Evolutionary conservation across 2,888 invertebrate genomes (phyloP), one percentile per base, ranked within the genome.

Genomic region (Embidobia sp.): DNA sequence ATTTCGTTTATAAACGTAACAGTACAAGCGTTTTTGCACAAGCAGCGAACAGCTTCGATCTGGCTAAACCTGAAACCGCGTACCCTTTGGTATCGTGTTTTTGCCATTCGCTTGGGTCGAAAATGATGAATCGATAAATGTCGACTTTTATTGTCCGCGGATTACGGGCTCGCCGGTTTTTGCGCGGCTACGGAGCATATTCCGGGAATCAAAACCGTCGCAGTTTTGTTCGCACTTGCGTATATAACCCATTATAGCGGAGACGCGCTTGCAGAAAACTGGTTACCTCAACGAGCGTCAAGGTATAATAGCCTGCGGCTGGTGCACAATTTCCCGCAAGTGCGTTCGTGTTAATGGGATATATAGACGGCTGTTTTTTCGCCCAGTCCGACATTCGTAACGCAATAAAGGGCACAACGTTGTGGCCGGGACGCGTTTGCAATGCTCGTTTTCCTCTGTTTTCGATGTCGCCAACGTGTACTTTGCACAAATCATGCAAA

Each of bases 241-340:
- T 55, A 37, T 72, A 48, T 63, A 46, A 64, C 31, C 63, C 72
- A 72, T 72, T 72, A n/a, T n/a, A 63, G 55, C 55, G 8, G 70
- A 48, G 53, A 46, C 46, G 61, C 53, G 61, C 53, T 72, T 72
- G 61, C 46, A 53, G 70, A 55, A 72, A 72, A 72, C 70, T 72
- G 70, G 70, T 72, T 63, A 46, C 33, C 70, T 53, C 44, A 63
- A 72, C 70, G 53, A 72, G 53, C 70, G 61, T 31, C 70, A 42
- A 49, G 70, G 53, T 53, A 55, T 63, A 72, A 63, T 63, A 31
- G 61, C 61, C 29, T 7, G 40, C 61, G 61, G 70, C 70, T 55
- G 53, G 70, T 27, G 51, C 46, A 46, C 70, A 46, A 37, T 72
- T 72, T 53, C 70, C 63, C 61, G 70, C 70, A 63, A 72, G 63